Base-by-base conservation (phyloP, 2,113 vertebrate species). In the Pipra filicauda region DNA sequence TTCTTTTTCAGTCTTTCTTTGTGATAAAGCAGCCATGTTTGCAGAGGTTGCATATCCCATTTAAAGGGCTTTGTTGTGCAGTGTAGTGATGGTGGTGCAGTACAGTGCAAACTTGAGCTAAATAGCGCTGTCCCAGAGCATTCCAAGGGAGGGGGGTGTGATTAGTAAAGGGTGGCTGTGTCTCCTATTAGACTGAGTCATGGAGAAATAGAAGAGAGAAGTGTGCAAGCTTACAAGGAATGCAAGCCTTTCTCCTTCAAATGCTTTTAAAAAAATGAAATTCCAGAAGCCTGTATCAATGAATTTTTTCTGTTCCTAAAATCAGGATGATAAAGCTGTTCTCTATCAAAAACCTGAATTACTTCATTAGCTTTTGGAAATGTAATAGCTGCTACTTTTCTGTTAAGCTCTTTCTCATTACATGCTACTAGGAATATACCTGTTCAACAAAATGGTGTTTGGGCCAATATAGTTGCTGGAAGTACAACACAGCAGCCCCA, bases 61-160 rank as follows among this genome's bases (percentile, higher is more conserved):
- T 78, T 61, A 35, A 44, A 85, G 66, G 57, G 12, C 57, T 85
- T 55, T 78, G 10, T 66, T 77, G 23, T 30, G n/a, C 55, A 15
- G 27, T 11, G 31, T 23, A 37, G 23, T 10, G 43, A 24, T 31
- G 31, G 22, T 0, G 0, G 19, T 0, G 0, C 41, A 30, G 35
- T 35, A 23, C 37, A 37, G 21, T 43, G 55, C 62, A 77, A 77
- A 27, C 39, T 52, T 51, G 51, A 46, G 30, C 52, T 46, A 16
- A 52, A 65, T 14, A 19, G 23, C 64, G 35, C 77, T 89, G 48
- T 64, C 39, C n/a, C 27, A 52, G 51, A 67, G 64, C 24, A 33
- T 89, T 78, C 30, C 66, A 59, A 61, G 66, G n/a, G 19, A 64
- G n/a, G 24, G 16, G 33, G 37, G 5, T 41, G 26, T 23, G 23